These are phyloP conservation scores for Calliopsis andreniformis DNA, from an alignment of 1,140 invertebrate genomes.

Conservation along the genomic window DNA sequence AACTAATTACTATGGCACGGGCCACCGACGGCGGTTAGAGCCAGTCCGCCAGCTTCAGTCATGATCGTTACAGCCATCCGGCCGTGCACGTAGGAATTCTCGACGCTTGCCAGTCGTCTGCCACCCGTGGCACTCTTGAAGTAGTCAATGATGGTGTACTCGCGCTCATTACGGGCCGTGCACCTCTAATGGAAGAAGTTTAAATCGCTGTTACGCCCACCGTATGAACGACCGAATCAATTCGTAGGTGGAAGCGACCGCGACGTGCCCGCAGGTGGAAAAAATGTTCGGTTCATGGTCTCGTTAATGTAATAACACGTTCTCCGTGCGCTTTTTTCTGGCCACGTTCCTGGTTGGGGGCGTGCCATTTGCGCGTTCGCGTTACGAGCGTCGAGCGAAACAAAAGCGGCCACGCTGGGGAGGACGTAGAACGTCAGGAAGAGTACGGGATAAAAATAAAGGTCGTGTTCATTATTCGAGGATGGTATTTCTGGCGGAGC, in stretches of 20 bases:
- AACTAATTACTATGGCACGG: constrained; percentile 66
- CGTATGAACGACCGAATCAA: constrained; percentile 25
- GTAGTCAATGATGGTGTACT: constrained; percentile 41
- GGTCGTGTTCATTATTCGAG: background rate
- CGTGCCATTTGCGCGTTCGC: constrained; percentile 8
- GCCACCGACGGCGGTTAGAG: constrained; percentile 51
- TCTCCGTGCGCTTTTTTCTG: background rate
- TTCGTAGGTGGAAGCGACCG: background rate
- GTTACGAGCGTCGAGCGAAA: constrained; percentile 14
- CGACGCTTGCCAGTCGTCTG: constrained; percentile 16
- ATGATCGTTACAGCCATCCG: constrained; percentile 65
- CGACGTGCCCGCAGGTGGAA: constrained; percentile 16
- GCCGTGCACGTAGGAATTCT: constrained; percentile 35
- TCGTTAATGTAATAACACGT: constrained; percentile 24
- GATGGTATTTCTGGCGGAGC: constrained; percentile 9
- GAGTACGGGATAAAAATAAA: constrained; percentile 31
- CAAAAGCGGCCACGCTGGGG: constrained; percentile 1
- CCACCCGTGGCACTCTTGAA: background rate
- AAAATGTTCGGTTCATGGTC: constrained; percentile 19
- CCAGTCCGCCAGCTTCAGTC: constrained; percentile 43
- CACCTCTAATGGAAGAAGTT: constrained; percentile 48
- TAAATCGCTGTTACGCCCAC: constrained; percentile 20
- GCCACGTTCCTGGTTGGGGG: constrained; percentile 1
- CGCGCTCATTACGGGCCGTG: constrained; percentile 13
- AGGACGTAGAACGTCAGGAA: constrained; percentile 6